A percentile compares a stretch with the other conserved stretches of the same genome.
Evolutionary conservation across 2,888 invertebrate species (phyloP).

Genomic region (Cryptocephalus primarius): DNA sequence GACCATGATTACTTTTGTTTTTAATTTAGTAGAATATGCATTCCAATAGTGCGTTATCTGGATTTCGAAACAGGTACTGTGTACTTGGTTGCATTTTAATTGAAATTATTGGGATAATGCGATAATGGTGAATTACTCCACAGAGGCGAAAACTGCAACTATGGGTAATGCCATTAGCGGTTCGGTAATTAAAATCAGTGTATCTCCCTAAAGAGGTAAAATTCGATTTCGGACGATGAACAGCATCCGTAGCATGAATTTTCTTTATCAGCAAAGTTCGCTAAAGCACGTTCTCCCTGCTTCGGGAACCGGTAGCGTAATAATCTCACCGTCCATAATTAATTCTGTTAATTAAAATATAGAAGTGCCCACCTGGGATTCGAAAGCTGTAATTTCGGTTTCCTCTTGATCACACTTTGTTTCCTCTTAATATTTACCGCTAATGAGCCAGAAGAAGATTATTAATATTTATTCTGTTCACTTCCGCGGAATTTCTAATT

Average conservation of each 20-base stretch:
- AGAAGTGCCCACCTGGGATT: constrained; percentile 32
- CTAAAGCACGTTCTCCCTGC: constrained; percentile 10
- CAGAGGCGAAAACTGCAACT: too few relatives aligned
- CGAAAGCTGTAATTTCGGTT: constrained; percentile 27
- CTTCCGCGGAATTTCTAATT: constrained; percentile 28
- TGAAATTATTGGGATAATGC: too few relatives aligned
- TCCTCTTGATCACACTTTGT: constrained; percentile 30
- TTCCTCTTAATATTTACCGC: constrained; percentile 33
- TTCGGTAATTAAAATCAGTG: too few relatives aligned
- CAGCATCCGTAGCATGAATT: neutral
- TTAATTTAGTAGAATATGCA: too few relatives aligned
- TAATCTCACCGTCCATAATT: constrained; percentile 29
- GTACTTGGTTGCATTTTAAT: too few relatives aligned
- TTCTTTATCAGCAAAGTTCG: neutral
- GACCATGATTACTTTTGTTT: too few relatives aligned
- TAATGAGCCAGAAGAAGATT: constrained; percentile 31
- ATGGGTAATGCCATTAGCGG: too few relatives aligned
- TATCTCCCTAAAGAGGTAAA: too few relatives aligned
- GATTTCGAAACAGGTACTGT: too few relatives aligned
- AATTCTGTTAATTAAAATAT: constrained; percentile 35
- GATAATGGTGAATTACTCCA: too few relatives aligned
- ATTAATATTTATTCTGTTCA: constrained; percentile 33
- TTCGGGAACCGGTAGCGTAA: constrained; percentile 20
- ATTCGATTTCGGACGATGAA: too few relatives aligned
- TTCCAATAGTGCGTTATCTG: too few relatives aligned